Evolutionary conservation across 30 jellyfish, hydroid and myxozoan genomes (phyloP), one percentile per base, ranked within the genome.

Genomic region (Hydractinia symbiolongicarpus): DNA sequence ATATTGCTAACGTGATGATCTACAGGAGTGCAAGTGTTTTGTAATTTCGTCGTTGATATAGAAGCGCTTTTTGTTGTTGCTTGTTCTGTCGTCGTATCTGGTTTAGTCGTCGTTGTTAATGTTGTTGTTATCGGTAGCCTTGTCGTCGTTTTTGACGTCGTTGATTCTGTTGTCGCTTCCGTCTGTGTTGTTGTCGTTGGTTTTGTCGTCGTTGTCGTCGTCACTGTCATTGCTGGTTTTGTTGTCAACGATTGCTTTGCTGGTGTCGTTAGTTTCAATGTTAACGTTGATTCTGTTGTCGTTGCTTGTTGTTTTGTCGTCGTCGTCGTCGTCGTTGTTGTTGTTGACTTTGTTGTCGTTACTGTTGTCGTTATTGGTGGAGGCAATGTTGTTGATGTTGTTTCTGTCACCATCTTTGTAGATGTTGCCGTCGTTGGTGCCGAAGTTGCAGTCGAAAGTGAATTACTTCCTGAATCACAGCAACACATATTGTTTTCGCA

Each of bases 361-460:
- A 51, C 40, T 44, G 74, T n/a, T 6, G 74, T 64, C 9, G 74
- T 6, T 64, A 51, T 5, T 13, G 9, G 9, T 64, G 19, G 4
- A 13, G 74, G 19, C 74, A 30, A 30, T 30, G 74, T 64, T 64
- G 74, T 64, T 44, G 74, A 1, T 7, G 74, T 64, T 44, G 69
- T 58, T 13, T 13, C 17, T 13, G 69, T 13, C 69, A 11, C 3
- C 17, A 6, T 64, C 16, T 4, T 1, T 7, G 74, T 64, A 51
- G 74, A 64, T n/a, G 74, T 64, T 44, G 74, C 40, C 74, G 74
- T 64, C 9, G 74, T 64, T 6, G 74, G 19, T 1, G 74, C 40
- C 1, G 74, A n/a, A 1, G 74, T 64, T 6, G 17, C 4, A 6
- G 74, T 64, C 9, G 19, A 6, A 1, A 51, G 74, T 64, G 19